phyloP scores from a whole-genome alignment of 1,140 invertebrate genomes.

The Diachasmimorpha longicaudata region DNA sequence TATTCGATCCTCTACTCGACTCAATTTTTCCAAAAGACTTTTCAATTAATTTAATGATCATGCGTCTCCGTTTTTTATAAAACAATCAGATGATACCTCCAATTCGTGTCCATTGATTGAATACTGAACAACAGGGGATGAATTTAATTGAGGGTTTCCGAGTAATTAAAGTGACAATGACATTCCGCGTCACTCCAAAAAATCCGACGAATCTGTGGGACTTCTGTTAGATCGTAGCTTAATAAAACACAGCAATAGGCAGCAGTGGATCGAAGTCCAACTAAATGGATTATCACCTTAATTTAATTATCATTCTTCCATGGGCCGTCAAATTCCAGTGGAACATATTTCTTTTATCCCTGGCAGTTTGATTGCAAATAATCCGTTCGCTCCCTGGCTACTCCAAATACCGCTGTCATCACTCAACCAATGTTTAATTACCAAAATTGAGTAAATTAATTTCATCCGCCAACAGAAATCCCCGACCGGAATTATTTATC shows the following conservation, averaged over 20 bases:
- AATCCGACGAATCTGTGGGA: constrained; percentile 26
- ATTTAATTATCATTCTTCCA: constrained; percentile 51
- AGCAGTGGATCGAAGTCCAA: constrained; percentile 37
- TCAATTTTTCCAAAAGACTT: no score
- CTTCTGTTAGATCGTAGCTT: constrained; percentile 50
- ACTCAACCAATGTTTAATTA: not conserved
- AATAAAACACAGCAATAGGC: constrained; percentile 43
- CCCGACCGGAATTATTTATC: not conserved
- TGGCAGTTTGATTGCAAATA: constrained; percentile 12
- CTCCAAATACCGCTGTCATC: not conserved
- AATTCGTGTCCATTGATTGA: not conserved
- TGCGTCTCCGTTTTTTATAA: no score
- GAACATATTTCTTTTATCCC: constrained; percentile 27
- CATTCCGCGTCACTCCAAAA: constrained; percentile 23
- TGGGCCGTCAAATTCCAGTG: constrained; percentile 30
- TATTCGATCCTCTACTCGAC: no score
- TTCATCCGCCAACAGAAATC: not conserved
- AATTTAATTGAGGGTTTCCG: not conserved
- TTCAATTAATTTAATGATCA: no score
- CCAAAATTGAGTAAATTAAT: not conserved
- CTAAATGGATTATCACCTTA: constrained; percentile 53
- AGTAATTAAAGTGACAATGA: constrained; percentile 16
- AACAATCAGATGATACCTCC: no score
- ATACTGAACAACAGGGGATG: not conserved
- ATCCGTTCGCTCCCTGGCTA: not conserved